Base-by-base conservation (phyloP, 2,797 vertebrate genomes). In the Allobates femoralis region DNA sequence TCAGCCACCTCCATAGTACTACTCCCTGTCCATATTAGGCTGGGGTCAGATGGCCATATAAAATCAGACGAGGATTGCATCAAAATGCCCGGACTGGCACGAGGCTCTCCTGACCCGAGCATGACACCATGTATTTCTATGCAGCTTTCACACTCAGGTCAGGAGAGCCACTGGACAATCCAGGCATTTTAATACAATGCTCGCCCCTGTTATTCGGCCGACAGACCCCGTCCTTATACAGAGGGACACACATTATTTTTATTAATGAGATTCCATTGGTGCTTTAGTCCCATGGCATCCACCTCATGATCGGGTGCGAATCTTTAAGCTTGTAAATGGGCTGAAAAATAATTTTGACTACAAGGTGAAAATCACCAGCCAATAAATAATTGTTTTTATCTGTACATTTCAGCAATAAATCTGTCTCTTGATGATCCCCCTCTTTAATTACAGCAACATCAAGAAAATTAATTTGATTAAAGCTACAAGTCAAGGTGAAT, bases 381-480 rank as follows among this genome's bases (percentile, higher is more conserved):
- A 86, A 86, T 86, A 86, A 86, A 86, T 86, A 75, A 81, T 81
- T 79, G 74, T 84, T 79, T 87, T 87, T 87, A 79, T 79, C 81
- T 79, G 81, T 53, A 84, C 76, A 73, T 84, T 87, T 84, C 81
- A 41, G 76, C 86, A 26, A 87, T 87, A 87, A 87, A 87, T 87
- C 81, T 87, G 66, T 84, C 81, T 87, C 75, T 74, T 11, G 66
- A 84, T 80, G 76, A 79, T 79, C 86, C 86, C 81, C 86, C 86
- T 83, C 81, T 87, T 87, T 83, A 87, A 87, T 87, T 83, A 87
- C 86, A 87, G 81, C 86, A 80, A 84, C 76, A 87, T 87, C 86
- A 80, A 84, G 73, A 73, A 84, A 73, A 87, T 84, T 87, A 84
- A 87, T 87, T 84, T 84, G 86, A 87, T 87, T 87, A 87, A 84